Conservation (phyloP, 2,888 invertebrate species). For the Strigamia maritima region DNA sequence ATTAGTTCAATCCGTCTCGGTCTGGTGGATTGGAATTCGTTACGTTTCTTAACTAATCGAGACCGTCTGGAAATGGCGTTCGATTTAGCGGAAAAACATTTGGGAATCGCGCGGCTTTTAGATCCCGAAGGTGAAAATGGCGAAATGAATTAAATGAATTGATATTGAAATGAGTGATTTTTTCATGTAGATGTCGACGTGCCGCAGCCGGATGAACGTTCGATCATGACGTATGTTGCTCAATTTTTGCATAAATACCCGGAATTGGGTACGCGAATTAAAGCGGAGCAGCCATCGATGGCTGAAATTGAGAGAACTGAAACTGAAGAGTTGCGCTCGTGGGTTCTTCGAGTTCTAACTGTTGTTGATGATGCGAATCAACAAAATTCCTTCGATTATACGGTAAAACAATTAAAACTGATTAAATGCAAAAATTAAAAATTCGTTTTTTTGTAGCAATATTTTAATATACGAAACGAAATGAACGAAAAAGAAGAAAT, state of each 20-base stretch:
- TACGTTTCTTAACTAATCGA: constrained; percentile 72
- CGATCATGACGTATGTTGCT: constrained; percentile 97
- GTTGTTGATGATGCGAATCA: constrained; percentile 41
- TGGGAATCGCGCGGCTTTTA: constrained; percentile 84
- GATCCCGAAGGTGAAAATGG: constrained; percentile 88
- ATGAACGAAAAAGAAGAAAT: constrained; percentile 67
- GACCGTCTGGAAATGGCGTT: constrained; percentile 88
- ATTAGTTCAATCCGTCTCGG: constrained; percentile 93
- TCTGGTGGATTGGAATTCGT: constrained; percentile 71
- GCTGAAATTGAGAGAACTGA: constrained; percentile 66
- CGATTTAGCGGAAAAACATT: constrained; percentile 81
- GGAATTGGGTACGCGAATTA: constrained; percentile 42
- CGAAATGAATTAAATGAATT: no score
- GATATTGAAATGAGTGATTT: neutral
- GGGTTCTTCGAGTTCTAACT: constrained; percentile 62
- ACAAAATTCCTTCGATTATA: constrained; percentile 19
- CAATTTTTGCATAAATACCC: constrained; percentile 86
- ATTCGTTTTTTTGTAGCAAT: constrained; percentile 61
- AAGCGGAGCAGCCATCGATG: constrained; percentile 59
- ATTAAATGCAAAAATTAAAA: neutral
- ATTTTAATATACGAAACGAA: constrained; percentile 71
- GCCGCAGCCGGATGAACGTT: constrained; percentile 91
- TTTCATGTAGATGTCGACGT: constrained; percentile 75
- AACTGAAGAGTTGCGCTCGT: constrained; percentile 73
- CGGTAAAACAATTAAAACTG: neutral